Conservation (phyloP, 2,113 vertebrate genomes). For the Pluvialis apricaria region DNA sequence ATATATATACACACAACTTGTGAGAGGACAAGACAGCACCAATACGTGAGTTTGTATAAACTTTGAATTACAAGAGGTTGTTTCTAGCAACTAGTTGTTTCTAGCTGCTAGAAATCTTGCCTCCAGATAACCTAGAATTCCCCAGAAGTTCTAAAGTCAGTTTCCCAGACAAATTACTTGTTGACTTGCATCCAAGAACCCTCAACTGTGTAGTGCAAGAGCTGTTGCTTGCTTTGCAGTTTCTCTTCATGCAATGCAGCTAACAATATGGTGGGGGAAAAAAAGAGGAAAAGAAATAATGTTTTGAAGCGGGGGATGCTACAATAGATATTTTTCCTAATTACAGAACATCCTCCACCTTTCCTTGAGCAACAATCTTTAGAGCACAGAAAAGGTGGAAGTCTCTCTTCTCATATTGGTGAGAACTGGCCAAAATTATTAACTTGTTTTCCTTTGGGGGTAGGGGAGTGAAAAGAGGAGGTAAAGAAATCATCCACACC, state of each 20-base stretch:
- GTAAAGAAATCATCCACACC: background rate
- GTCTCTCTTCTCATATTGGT: background rate
- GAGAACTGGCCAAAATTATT: background rate
- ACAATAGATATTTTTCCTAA: background rate
- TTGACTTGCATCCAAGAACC: background rate
- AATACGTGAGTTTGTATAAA: background rate
- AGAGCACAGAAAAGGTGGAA: background rate
- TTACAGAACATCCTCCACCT: background rate
- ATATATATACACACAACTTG: background rate
- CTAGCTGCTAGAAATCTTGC: background rate
- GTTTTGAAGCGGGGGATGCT: background rate
- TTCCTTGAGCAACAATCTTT: background rate
- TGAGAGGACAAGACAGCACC: background rate
- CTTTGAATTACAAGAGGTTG: background rate
- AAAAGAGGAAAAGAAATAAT: background rate
- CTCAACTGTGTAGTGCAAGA: background rate
- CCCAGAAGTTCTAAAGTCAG: background rate
- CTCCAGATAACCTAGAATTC: background rate
- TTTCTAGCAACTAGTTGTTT: background rate
- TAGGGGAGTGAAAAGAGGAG: background rate
- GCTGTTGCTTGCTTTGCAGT: background rate
- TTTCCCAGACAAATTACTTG: background rate
- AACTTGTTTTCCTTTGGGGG: background rate
- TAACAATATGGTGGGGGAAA: background rate
- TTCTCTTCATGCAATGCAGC: background rate